Evolutionary conservation across 2,888 invertebrate genomes (phyloP), one percentile per base, ranked within the genome.

Genomic region (Carabus problematicus): DNA sequence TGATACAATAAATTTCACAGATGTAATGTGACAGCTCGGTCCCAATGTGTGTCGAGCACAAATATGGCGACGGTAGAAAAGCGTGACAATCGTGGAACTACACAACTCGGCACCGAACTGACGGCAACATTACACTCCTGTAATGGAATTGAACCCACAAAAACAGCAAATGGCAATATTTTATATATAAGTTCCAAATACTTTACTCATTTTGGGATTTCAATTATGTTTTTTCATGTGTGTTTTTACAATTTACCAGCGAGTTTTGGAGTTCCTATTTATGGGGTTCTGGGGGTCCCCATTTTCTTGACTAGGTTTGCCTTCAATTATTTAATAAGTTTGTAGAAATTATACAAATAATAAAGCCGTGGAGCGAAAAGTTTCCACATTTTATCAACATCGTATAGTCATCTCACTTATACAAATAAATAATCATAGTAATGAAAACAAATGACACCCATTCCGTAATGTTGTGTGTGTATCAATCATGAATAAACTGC

Each of bases 191-290:
- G 67, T 69, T 70, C 70, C 59, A 66, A 56, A 55, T 70, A 64
- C 60, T 71, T 72, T 69, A 70, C 71, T 75, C 74, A 74, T 74
- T 75, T 73, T 70, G 70, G 70, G 63, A 64, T 72, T 70, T 73
- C 72, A 71, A 76, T 72, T 70, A 70, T 72, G 66, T 62, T 62
- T 64, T 72, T 74, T 72, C 70, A 84, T 86, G n/a, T n/a, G n/a
- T n/a, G n/a, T 86, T 87, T 86, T 88, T 88, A 86, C 85, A 87
- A 86, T 86, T 87, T 86, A 88, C 88, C 88, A 88, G 88, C 88
- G 89, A 89, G 89, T 88, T 88, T 88, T 88, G 88, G 88, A 88
- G 88, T 88, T 89, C 88, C 88, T 88, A 87, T 88, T 85, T 78
- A 84, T 84, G 87, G 78, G 79, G 78, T 77, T 74, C 72, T 68